Evolutionary conservation across 1,140 invertebrate genomes (phyloP), one percentile per base, ranked within the genome.

Genomic region (Sinonovacula constricta): DNA sequence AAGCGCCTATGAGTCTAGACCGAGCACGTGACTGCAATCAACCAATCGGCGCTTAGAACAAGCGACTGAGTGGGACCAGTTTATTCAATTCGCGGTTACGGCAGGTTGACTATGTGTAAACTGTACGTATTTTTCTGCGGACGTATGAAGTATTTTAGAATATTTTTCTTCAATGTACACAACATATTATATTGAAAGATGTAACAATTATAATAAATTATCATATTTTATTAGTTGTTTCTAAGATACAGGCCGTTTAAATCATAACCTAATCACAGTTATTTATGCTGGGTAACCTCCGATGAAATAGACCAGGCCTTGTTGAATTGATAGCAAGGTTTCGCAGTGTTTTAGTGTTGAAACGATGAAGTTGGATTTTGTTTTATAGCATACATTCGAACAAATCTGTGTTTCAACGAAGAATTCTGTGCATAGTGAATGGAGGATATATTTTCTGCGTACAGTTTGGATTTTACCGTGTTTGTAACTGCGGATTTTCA

Each of bases 1-100:
- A 65, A 85, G 88, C 88, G 88, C 88, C 88, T 87, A 90, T 87
- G 86, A 83, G 88, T 90, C 88, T 90, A 90, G 88, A 89, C 86
- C 79, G 56, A 24, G 81, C 88, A 90, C 83, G 87, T 90, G 88
- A 85, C 80, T 30, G 15, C 60, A 62, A 57, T 79, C 53, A 71
- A 79, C 87, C 88, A 89, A 88, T 87, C 79, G 78, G 62, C 65
- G 76, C 79, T 67, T 53, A 83, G 74, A 54, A 62, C 67, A 67
- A 70, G 79, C 78, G 76, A 75, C 79, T 24, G 80, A 66, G 59
- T 79, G 59, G 54, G 82, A 53, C 53, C 39, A 77, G 63, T 53
- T 66, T 68, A 83, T 59, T 74, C 22, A 74, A 57, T 63, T 63
- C 56, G 68, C 39, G 76, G 70, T 68, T 70, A 68, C 67, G 31